phyloP scores from a whole-genome alignment of 2,113 vertebrate species.

The Anas platyrhynchos region DNA sequence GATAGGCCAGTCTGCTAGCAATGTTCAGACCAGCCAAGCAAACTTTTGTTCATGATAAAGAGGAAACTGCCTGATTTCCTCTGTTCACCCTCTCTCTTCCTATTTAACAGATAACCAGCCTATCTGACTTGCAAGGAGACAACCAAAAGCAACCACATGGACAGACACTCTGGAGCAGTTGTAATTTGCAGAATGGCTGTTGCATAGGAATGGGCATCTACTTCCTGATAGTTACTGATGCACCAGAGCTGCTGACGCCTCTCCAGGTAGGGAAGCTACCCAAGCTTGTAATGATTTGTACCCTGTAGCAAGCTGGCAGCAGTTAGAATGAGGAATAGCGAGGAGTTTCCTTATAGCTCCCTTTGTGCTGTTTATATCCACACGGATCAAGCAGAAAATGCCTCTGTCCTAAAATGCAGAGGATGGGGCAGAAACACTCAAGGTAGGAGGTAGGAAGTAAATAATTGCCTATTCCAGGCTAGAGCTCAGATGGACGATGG shows the following conservation, averaged over 20 bases:
- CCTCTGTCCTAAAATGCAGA: not conserved
- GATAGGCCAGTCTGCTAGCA: not conserved
- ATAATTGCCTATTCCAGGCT: not conserved
- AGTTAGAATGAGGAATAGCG: not conserved
- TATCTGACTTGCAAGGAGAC: not conserved
- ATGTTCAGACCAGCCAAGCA: not conserved
- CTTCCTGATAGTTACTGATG: not conserved
- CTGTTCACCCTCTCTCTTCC: not conserved
- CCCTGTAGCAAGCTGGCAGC: conserved; percentile 12
- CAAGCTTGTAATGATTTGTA: not conserved
- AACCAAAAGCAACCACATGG: not conserved
- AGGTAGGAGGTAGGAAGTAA: not conserved
- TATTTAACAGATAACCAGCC: not conserved
- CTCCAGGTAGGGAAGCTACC: not conserved
- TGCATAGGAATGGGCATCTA: not conserved
- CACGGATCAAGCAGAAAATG: conserved; percentile 1
- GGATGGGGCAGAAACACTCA: not conserved
- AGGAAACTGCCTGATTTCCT: conserved; percentile 72
- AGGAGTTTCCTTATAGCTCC: conserved; percentile 42
- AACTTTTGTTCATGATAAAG: conserved; percentile 55
- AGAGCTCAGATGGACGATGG: not conserved
- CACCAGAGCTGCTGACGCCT: not conserved
- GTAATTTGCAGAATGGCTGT: not conserved
- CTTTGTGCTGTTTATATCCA: not conserved
- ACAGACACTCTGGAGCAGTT: not conserved